Conservation (phyloP, 2,113 vertebrate species). For the Empidonax alnorum region DNA sequence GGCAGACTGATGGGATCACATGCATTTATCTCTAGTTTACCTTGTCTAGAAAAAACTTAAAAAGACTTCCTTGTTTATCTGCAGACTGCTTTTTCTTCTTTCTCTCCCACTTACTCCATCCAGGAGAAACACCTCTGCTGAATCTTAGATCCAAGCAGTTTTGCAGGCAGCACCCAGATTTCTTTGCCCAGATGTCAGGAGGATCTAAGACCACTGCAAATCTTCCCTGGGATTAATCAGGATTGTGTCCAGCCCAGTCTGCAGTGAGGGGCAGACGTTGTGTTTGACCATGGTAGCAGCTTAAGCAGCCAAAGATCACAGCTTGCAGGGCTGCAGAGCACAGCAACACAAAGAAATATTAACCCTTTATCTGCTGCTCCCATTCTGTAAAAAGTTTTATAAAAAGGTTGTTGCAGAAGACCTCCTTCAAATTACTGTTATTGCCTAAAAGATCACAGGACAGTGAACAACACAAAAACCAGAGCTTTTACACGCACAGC, state of each 20-base stretch:
- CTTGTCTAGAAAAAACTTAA: neutral
- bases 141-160: neutral
- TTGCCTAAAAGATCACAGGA: neutral
- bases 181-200: neutral
- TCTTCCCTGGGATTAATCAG: neutral
- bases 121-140: neutral
- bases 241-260: neutral
- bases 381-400: neutral
- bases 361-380: conserved; percentile 7
- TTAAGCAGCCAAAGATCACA: conserved; percentile 13
- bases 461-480: neutral
- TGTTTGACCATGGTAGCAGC: neutral
- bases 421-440: neutral
- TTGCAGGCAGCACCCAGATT: neutral
- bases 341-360: neutral
- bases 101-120: neutral
- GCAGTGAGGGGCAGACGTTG: neutral
- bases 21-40: neutral
- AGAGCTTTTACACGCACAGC: neutral
- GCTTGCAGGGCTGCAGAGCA: neutral
- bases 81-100: neutral
- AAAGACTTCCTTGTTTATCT: neutral
- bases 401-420: neutral
- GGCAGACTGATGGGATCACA: neutral
- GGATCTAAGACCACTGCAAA: neutral